Percentiles rank a stretch among this genome's conserved stretches.
Evolutionary conservation across 2,797 vertebrate genomes (phyloP).

Genomic region (Artibeus jamaicensis): DNA sequence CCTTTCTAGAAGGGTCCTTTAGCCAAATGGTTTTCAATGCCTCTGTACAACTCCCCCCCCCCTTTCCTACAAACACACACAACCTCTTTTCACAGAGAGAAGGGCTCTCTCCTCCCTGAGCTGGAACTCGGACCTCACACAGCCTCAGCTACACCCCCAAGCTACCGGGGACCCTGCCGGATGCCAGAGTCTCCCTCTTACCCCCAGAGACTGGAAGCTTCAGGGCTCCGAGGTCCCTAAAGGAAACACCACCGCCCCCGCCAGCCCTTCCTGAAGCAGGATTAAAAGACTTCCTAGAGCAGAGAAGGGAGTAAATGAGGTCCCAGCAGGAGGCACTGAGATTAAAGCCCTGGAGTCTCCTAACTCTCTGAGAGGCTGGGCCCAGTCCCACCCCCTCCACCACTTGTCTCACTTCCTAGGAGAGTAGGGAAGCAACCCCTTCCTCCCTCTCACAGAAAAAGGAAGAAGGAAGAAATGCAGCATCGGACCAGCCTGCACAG

Average conservation of each 20-base stretch:
- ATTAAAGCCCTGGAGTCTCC: constrained; percentile 66
- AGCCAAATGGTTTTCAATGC: constrained; percentile 61
- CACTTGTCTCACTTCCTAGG: constrained; percentile 74
- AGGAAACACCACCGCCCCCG: not conserved
- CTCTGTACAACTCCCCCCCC: not conserved
- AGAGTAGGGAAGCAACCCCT: constrained; percentile 58
- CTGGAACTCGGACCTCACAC: not conserved
- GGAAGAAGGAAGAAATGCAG: not conserved
- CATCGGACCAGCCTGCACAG: not conserved
- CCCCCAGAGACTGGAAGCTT: not conserved
- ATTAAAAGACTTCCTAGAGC: constrained; percentile 68
- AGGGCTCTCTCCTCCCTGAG: not conserved
- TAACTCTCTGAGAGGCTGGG: not conserved
- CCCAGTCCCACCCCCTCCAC: not conserved
- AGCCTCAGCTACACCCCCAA: not conserved
- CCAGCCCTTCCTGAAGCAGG: constrained; percentile 45
- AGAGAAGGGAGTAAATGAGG: constrained; percentile 57
- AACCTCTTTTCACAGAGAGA: not conserved
- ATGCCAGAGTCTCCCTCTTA: not conserved
- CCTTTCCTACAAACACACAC: not conserved
- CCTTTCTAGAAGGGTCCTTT: constrained; percentile 53
- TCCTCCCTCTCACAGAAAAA: constrained; percentile 26
- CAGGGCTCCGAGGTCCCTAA: not conserved
- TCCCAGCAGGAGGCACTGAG: constrained; percentile 68
- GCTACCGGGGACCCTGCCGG: not conserved